Percentiles rank a stretch among this genome's conserved stretches.
These are phyloP conservation scores for Varanus salvator DNA, from an alignment of 2,113 vertebrate genomes.

Conservation along the genomic window DNA sequence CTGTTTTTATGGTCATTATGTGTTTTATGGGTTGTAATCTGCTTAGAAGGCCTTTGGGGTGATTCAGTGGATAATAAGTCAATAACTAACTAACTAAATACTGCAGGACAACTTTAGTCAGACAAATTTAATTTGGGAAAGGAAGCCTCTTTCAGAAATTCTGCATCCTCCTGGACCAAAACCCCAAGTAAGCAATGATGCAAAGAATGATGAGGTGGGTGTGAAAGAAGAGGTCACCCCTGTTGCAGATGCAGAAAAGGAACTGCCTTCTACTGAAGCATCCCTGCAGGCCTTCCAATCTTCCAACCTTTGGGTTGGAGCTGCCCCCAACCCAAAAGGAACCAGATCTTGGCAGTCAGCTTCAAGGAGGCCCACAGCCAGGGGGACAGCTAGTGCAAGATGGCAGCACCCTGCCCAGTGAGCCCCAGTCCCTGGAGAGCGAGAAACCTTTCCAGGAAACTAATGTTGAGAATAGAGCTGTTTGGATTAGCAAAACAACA, in stretches of 20 bases:
- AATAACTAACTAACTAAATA: too few relatives aligned
- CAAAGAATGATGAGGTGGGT: not conserved
- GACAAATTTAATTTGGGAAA: conserved; percentile 19
- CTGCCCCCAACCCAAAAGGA: not conserved
- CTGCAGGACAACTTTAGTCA: not conserved
- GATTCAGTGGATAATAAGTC: too few relatives aligned
- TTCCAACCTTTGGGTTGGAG: too few relatives aligned
- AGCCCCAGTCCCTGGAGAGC: not conserved
- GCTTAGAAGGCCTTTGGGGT: too few relatives aligned
- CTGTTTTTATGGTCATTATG: too few relatives aligned
- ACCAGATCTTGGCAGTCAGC: not conserved
- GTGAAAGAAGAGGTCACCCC: too few relatives aligned
- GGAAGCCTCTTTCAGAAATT: conserved; percentile 13
- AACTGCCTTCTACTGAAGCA: not conserved
- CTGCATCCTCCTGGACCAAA: not conserved
- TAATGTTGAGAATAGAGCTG: not conserved
- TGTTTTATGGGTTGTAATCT: too few relatives aligned
- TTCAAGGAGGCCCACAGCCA: not conserved
- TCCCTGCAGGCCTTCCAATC: not conserved
- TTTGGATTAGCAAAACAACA: not conserved
- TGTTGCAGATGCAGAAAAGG: not conserved
- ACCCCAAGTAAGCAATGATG: not conserved
- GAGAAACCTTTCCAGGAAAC: not conserved
- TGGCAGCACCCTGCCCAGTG: not conserved
- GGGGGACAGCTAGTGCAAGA: not conserved